Evolutionary conservation across 2,888 invertebrate genomes (phyloP), one percentile per base, ranked within the genome.

Genomic region (Tachina lurida): DNA sequence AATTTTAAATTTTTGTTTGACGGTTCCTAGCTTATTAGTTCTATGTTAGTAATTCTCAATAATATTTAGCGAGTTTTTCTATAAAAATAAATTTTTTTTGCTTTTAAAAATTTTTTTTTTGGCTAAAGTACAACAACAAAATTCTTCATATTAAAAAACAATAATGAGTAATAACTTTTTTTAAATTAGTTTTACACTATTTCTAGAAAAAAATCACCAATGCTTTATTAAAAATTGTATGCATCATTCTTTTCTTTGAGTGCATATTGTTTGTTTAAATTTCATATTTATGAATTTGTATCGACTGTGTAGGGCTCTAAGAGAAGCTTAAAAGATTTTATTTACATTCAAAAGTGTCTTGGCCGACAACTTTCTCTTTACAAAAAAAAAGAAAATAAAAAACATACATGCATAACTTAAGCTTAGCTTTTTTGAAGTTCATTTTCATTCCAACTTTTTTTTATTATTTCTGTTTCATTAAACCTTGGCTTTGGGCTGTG

Each of bases 331-430:
- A 60, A 52, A 54, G 15, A 5, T 80, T 31, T 58, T 58, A 15
- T 71, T 63, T 17, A 58, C 13, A 15, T 47, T 17, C 15, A 68
- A 75, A 67, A 39, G 15, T 60, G 65, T 78, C 67, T 84, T 76
- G 73, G 12, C 74, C 70, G 82, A 47, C 78, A 78, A 85, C 85
- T 85, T 85, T 85, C 85, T 74, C 82, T 85, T 79, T 17, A 68
- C n/a, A 3, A 10, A 39, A 31, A 17, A 39, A 31, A 17, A 13
- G 47, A 3, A 56, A 56, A 31, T 4, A 60, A 60, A 17, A 41
- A 10, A 39, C 31, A 31, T 7, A 31, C 31, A 31, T 0, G 7
- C 31, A 85, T 78, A 81, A 74, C 45, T 81, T 74, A 56, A 77
- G 62, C 68, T 77, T 81, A 79, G 70, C 52, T 58, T 54, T 68